Evolutionary conservation across 2,888 invertebrate species (phyloP).

Genomic region (Ophraella communa): DNA sequence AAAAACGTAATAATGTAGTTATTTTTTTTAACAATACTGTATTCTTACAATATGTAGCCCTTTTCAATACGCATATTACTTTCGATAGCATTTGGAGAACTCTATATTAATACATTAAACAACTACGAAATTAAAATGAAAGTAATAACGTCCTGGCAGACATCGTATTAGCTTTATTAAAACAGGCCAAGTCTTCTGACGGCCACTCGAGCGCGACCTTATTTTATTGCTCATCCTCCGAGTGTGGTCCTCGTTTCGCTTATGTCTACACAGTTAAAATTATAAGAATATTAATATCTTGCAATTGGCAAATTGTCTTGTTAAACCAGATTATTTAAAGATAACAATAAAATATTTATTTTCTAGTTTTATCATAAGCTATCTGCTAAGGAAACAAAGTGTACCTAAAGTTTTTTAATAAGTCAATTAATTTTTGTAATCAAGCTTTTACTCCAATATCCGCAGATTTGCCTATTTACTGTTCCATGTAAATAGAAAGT

Average conservation of each 20-base stretch:
- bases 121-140: conserved; percentile 29
- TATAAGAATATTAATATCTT: not conserved
- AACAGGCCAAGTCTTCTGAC: conserved; percentile 48
- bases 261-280: conserved; percentile 21
- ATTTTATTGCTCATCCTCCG: conserved; percentile 50
- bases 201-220: conserved; percentile 49
- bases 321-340: no score
- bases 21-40: no score
- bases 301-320: not conserved
- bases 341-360: no score
- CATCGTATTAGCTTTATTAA: conserved; percentile 52
- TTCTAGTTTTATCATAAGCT: no score
- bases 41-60: not conserved
- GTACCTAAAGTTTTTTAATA: no score
- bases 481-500: no score
- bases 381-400: no score
- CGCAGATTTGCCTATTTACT: no score
- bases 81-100: not conserved
- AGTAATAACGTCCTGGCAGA: conserved; percentile 39
- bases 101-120: conserved; percentile 3
- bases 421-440: no score
- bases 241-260: conserved; percentile 46
- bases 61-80: not conserved
- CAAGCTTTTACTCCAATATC: no score
- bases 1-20: no score